Evolutionary conservation across 2,888 invertebrate genomes (phyloP), one percentile per base, ranked within the genome.

Genomic region (Acheta domesticus): DNA sequence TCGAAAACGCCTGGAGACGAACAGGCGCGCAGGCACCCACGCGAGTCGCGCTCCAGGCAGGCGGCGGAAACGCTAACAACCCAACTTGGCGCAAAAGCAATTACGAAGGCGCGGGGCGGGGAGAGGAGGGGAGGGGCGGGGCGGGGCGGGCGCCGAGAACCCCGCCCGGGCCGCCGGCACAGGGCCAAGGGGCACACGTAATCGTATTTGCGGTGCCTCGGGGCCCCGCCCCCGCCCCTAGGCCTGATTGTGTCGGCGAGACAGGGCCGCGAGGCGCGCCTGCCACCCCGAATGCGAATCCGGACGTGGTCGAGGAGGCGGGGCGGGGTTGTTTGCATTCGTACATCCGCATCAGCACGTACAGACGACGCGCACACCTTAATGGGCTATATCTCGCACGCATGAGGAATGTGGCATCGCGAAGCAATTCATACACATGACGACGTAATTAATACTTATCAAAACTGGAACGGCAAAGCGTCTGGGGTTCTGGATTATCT

Each of bases 51-150:
- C 16, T 14, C 4, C 16, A 62, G 16, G 62, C 62, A n/a, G 62
- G 14, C 62, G 62, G 16, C 16, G 62, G 16, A 14, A 62, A n/a
- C 62, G 62, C 62, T 62, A 62, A 62, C 62, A 62, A 62, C n/a
- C 62, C 62, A 62, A 62, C 62, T 62, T n/a, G 62, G n/a, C 62
- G 62, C 62, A 62, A 62, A 62, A 19, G 62, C 62, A 62, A 62
- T 62, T 62, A 62, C 62, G n/a, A n/a, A n/a, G 62, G 62, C 62
- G 62, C 62, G 8, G n/a, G 62, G 16, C 16, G 16, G 62, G 62
- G 23, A 1, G 23, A 3, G 23, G 23, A 1, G 23, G 23, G 23
- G 23, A 0, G 2, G 23, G 62, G 14, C 3, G 62, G 62, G 62
- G 5, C 0, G 14, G 16, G 14, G 62, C 62, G 62, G 62, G 62